These are phyloP conservation scores for Philereme transversata DNA, from an alignment of 2,888 invertebrate genomes.

Conservation along the genomic window DNA sequence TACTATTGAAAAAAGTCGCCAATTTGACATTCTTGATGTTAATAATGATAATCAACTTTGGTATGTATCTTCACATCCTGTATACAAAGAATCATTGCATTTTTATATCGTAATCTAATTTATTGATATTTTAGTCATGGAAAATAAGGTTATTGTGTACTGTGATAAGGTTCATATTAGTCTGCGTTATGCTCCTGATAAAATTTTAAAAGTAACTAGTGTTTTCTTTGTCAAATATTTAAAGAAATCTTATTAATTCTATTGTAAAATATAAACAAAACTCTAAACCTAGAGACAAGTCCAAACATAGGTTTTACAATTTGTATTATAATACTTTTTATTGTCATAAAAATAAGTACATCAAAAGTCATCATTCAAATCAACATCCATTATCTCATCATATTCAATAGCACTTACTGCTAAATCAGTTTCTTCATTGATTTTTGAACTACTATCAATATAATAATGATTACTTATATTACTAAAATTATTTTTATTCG, in stretches of 20 bases:
- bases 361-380: slow-evolving; percentile 71
- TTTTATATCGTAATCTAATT: slow-evolving; percentile 42
- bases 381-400: slow-evolving; percentile 66
- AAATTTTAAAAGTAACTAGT: slow-evolving; percentile 46
- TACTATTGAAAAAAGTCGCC: too few relatives aligned
- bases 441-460: slow-evolving; percentile 10
- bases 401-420: neutral
- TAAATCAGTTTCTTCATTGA: neutral
- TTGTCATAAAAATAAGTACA: neutral
- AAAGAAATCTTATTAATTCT: too few relatives aligned
- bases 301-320: neutral
- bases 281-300: neutral
- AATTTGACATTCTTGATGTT: too few relatives aligned
- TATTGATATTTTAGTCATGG: slow-evolving; percentile 37
- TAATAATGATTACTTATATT: slow-evolving; percentile 12
- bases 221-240: slow-evolving; percentile 33
- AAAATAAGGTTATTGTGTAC: slow-evolving; percentile 52
- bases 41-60: neutral
- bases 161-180: slow-evolving; percentile 67
- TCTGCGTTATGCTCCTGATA: slow-evolving; percentile 56
- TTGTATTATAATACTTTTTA: neutral
- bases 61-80: neutral
- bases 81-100: slow-evolving; percentile 58
- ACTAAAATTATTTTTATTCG: slow-evolving; percentile 30
- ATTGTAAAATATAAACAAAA: too few relatives aligned